phyloP scores from a whole-genome alignment of 2,797 vertebrate species.

The Ataeniobius toweri region DNA sequence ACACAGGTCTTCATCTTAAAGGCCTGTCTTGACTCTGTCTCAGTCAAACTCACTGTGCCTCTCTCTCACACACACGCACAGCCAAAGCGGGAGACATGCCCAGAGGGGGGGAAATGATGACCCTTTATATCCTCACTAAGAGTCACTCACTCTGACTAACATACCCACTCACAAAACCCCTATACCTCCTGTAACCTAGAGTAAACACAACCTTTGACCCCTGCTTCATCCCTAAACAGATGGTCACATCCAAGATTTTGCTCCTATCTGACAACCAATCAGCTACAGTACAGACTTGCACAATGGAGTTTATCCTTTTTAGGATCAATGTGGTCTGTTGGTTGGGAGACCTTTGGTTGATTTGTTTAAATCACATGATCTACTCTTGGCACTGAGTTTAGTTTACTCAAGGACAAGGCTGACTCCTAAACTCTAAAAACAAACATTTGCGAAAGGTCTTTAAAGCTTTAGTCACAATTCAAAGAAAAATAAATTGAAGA shows the following conservation, averaged over 20 bases:
- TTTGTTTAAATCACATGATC: conserved; percentile 12
- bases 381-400: conserved; percentile 7
- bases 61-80: conserved; percentile 5
- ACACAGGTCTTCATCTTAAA: conserved; percentile 66
- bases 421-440: not conserved
- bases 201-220: conserved; percentile 65
- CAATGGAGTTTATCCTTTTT: conserved; percentile 40
- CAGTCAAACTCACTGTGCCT: not conserved
- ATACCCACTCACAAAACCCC: not conserved
- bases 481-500: not conserved
- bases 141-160: not conserved
- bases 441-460: not conserved
- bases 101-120: not conserved
- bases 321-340: conserved; percentile 14
- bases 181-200: conserved; percentile 4
- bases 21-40: conserved; percentile 10
- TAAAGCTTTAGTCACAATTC: not conserved
- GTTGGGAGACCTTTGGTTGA: not conserved
- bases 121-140: conserved; percentile 53
- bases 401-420: not conserved
- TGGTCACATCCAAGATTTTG: not conserved
- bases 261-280: conserved; percentile 28
- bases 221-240: conserved; percentile 3
- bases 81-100: conserved; percentile 10
- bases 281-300: conserved; percentile 36